Percentiles rank a stretch among this genome's conserved stretches.
phyloP scores from a whole-genome alignment of 2,888 invertebrate species.

The Oxyscelio sp. region DNA sequence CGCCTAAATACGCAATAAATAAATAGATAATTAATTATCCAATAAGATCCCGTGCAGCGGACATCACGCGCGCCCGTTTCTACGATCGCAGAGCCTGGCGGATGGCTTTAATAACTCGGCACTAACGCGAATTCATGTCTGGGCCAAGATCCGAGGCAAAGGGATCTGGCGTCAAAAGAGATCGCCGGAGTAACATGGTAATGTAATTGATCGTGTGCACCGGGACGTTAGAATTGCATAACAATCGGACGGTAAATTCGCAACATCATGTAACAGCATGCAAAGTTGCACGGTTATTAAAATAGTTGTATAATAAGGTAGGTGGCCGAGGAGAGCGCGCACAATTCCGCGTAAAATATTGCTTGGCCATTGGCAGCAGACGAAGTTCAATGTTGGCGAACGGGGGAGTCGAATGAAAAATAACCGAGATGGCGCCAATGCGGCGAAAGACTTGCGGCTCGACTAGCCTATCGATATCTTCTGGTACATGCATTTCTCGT shows the following conservation, averaged over 20 bases:
- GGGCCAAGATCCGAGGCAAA: not conserved
- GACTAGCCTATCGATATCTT: too few relatives aligned
- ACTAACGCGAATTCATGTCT: not conserved
- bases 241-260: constrained; percentile 68
- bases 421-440: constrained; percentile 74
- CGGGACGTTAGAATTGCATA: constrained; percentile 61
- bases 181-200: not conserved
- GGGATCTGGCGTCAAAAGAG: not conserved
- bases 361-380: constrained; percentile 56
- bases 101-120: not conserved
- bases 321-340: constrained; percentile 42
- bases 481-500: constrained; percentile 53
- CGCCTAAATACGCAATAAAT: not conserved
- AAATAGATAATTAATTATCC: not conserved
- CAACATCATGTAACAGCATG: constrained; percentile 62
- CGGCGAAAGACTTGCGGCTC: constrained; percentile 66
- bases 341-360: constrained; percentile 68
- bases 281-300: constrained; percentile 64
- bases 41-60: not conserved
- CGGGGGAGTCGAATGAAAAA: constrained; percentile 60
- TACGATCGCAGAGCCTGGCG: not conserved
- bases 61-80: not conserved
- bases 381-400: constrained; percentile 65
- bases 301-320: constrained; percentile 70
- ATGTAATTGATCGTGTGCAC: not conserved